Conservation (phyloP, 2,888 invertebrate genomes). For the Drosophila trichaetosa region DNA sequence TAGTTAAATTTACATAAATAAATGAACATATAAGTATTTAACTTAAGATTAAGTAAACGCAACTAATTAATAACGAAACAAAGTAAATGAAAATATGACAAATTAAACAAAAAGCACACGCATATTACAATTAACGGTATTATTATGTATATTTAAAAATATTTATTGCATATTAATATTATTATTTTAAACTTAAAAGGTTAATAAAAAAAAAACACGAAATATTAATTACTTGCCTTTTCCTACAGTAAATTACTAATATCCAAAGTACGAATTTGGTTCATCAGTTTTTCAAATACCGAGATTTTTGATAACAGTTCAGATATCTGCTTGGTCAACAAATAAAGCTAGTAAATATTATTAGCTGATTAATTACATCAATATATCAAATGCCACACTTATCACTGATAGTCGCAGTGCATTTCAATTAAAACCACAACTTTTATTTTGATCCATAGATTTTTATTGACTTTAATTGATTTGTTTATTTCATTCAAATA, state of each 20-base stretch:
- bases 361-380: not conserved
- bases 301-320: not conserved
- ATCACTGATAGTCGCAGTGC: not conserved
- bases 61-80: conserved; percentile 49
- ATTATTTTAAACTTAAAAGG: conserved; percentile 80
- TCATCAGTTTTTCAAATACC: not conserved
- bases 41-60: conserved; percentile 44
- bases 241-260: not conserved
- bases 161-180: conserved; percentile 80
- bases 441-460: conserved; percentile 30
- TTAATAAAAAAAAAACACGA: conserved; percentile 76
- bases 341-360: not conserved
- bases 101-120: conserved; percentile 65
- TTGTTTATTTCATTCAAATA: conserved; percentile 70
- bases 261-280: not conserved
- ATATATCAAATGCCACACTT: not conserved
- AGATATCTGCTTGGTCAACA: not conserved
- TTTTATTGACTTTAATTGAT: conserved; percentile 64
- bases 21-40: conserved; percentile 52
- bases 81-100: conserved; percentile 41
- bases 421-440: not conserved
- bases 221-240: not conserved
- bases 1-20: conserved; percentile 79
- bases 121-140: conserved; percentile 77
- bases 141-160: conserved; percentile 78